Evolutionary conservation across 2,113 vertebrate genomes (phyloP).

Genomic region (Lycocorax pyrrhopterus): DNA sequence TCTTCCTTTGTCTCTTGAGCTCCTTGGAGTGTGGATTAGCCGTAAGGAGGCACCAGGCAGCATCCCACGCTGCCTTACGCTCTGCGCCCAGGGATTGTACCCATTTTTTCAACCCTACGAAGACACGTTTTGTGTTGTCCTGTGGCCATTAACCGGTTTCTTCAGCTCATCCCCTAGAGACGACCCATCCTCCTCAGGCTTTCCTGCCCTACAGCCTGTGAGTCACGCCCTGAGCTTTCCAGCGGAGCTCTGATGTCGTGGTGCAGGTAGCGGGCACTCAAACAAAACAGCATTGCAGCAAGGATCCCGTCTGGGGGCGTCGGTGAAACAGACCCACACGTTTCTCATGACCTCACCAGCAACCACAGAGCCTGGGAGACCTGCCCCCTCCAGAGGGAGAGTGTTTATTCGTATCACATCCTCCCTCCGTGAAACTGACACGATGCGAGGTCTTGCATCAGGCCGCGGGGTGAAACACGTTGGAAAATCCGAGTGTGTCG

Average conservation of each 20-base stretch:
- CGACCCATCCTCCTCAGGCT: neutral
- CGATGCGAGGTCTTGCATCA: neutral
- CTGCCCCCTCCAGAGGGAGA: neutral
- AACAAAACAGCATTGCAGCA: neutral
- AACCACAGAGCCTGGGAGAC: neutral
- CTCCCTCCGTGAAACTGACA: neutral
- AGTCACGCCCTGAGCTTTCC: neutral
- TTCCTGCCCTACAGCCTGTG: neutral
- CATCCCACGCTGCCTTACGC: fast-evolving
- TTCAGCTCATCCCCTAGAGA: neutral
- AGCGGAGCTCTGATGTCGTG: neutral
- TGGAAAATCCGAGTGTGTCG: neutral
- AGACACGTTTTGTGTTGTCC: fast-evolving
- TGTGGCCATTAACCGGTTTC: fast-evolving
- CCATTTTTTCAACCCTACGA: neutral
- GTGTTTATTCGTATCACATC: neutral
- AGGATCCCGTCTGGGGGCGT: neutral
- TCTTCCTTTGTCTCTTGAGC: neutral
- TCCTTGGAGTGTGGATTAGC: neutral
- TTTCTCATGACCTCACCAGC: conserved; percentile 43
- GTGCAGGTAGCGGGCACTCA: neutral
- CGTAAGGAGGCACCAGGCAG: neutral
- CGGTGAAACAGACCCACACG: neutral
- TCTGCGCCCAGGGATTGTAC: neutral
- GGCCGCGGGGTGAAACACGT: neutral